Percentiles rank a stretch among this genome's conserved stretches.
phyloP scores from a whole-genome alignment of 2,888 invertebrate species.

The Latrodectus elegans region DNA sequence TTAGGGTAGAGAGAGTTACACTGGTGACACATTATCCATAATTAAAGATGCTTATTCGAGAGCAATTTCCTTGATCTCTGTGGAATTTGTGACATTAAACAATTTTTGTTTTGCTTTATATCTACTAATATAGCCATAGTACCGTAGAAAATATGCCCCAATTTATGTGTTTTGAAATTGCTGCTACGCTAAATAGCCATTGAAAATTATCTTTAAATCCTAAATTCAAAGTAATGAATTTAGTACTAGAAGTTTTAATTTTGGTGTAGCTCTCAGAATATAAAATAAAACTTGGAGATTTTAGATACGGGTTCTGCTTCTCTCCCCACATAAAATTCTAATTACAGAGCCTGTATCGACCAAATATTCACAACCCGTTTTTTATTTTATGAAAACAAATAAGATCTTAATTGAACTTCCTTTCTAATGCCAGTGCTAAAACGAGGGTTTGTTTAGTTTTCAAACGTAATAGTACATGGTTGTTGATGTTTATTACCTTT shows the following conservation, averaged over 20 bases:
- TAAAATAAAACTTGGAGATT: not conserved
- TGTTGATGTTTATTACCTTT: not conserved
- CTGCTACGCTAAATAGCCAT: not conserved
- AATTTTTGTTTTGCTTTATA: not conserved
- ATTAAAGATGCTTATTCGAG: not conserved
- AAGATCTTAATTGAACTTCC: not conserved
- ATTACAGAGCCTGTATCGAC: not conserved
- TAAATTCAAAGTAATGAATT: not conserved
- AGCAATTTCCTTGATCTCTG: not conserved
- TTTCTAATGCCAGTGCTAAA: not conserved
- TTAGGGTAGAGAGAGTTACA: not conserved
- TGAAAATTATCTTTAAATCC: not conserved
- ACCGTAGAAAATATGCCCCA: not conserved
- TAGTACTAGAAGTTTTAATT: not conserved
- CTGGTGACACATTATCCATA: not conserved
- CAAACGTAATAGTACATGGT: not conserved
- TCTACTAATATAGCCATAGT: not conserved
- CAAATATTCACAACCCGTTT: not conserved
- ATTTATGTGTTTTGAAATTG: not conserved
- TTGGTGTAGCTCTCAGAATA: not conserved
- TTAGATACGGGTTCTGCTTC: not conserved
- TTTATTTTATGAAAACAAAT: not conserved
- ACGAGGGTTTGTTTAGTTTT: not conserved
- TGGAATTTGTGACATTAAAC: not conserved
- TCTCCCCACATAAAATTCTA: not conserved